These are phyloP conservation scores for Anoncus sp. DNA, from an alignment of 2,888 invertebrate genomes.

Conservation along the genomic window DNA sequence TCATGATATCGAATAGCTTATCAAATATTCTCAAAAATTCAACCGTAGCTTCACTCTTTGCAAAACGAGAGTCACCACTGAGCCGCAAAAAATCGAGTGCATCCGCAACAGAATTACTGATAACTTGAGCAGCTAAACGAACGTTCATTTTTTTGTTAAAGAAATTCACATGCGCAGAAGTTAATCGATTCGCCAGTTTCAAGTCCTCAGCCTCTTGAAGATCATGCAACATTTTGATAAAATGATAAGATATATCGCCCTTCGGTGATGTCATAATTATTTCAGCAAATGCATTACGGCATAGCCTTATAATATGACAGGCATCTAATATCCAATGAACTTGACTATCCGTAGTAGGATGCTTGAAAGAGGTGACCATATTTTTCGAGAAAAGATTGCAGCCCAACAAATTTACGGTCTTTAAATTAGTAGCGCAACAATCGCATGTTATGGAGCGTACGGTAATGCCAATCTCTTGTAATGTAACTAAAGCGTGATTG, in stretches of 20 bases:
- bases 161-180: constrained; percentile 13
- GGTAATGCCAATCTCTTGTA: constrained; percentile 28
- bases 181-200: constrained; percentile 4
- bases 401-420: constrained; percentile 16
- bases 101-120: constrained; percentile 1
- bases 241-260: background rate
- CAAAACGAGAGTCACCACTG: background rate
- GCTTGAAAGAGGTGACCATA: constrained; percentile 30
- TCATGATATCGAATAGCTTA: constrained; percentile 8
- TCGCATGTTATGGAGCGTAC: constrained; percentile 48
- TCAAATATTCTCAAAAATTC: constrained; percentile 7
- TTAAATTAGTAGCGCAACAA: constrained; percentile 33
- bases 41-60: constrained; percentile 1
- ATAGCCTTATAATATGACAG: constrained; percentile 36
- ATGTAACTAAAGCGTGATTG: constrained; percentile 16
- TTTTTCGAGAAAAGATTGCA: constrained; percentile 20
- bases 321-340: constrained; percentile 37
- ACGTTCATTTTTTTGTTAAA: constrained; percentile 10
- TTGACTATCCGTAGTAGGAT: constrained; percentile 9
- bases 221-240: background rate
- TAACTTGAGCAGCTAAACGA: background rate
- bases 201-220: background rate
- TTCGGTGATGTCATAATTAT: constrained; percentile 11
- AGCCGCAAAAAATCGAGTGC: background rate
- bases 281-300: constrained; percentile 38